Evolutionary conservation across 2,113 vertebrate genomes (phyloP).

Genomic region (Amia ocellicauda): DNA sequence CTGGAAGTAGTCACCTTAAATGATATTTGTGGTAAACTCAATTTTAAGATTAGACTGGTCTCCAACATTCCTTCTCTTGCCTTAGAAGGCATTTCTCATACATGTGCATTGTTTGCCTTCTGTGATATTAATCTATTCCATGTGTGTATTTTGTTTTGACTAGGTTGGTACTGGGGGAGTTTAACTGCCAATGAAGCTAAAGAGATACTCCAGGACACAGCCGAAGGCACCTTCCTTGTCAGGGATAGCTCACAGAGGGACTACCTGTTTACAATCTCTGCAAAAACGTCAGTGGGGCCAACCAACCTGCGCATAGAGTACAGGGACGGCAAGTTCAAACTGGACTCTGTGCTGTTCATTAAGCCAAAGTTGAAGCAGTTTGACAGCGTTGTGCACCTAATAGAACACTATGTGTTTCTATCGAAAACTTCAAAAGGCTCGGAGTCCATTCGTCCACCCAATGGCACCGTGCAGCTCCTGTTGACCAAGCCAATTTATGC

Average conservation of each 20-base stretch:
- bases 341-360: slow-evolving; percentile 92
- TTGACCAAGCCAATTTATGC: slow-evolving; percentile 86
- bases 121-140: slow-evolving; percentile 5
- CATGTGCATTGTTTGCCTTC: too few relatives aligned
- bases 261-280: slow-evolving; percentile 91
- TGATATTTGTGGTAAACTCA: too few relatives aligned
- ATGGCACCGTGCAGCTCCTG: slow-evolving; percentile 87
- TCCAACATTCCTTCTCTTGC: too few relatives aligned
- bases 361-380: slow-evolving; percentile 89
- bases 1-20: too few relatives aligned
- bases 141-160: slow-evolving; percentile 32
- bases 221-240: slow-evolving; percentile 90
- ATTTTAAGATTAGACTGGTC: too few relatives aligned
- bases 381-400: slow-evolving; percentile 90
- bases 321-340: slow-evolving; percentile 88
- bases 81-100: too few relatives aligned
- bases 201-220: slow-evolving; percentile 82
- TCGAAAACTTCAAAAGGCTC: slow-evolving; percentile 68
- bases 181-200: slow-evolving; percentile 91
- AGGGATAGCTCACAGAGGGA: slow-evolving; percentile 91
- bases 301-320: slow-evolving; percentile 93
- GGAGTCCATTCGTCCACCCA: slow-evolving; percentile 61
- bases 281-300: slow-evolving; percentile 90
- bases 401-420: slow-evolving; percentile 89
- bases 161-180: slow-evolving; percentile 96